Base-by-base conservation (phyloP, 1,140 invertebrate species). In the Cotesia vestalis region DNA sequence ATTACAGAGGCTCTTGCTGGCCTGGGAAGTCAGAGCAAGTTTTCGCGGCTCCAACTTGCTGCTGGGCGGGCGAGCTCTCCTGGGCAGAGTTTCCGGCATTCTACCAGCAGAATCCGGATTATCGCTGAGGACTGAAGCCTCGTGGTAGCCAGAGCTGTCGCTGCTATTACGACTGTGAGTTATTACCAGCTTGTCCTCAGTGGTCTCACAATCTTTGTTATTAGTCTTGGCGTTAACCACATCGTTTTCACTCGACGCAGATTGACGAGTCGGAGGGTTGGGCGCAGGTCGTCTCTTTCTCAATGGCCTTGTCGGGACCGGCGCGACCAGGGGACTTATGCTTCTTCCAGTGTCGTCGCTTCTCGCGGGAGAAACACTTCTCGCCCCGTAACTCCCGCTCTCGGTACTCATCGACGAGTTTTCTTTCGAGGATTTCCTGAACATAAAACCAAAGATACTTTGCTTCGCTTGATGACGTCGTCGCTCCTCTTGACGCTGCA, bases 131-230 rank as follows among this genome's bases (percentile, higher is more conserved):
- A 92, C 87, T 3, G 92, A 92, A 6, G 92, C 89, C 78, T 93
- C 92, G 80, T 93, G 92, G 79, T 93, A 93, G 1, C 92, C 93
- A 67, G 91, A 92, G 74, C 92, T 93, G 80, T 93, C 92, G 75
- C 91, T 93, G 81, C 91, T 93, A 77, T 93, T 93, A 67, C 92
- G 87, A 4, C 91, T 93, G 86, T 93, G 92, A 79, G 88, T 89
- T 53, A 90, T 89, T 34, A 89, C 84, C 34, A 83, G 82, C 46
- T 82, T 84, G 2, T 84, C 81, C 35, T 84, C 82, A n/a, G 72
- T 69, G 11, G 69, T 66, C 63, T 75, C 72, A 60, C 52, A 46
- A 8, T 46, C 11, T 46, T 46, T 46, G 6, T 46, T 46, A 46
- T 46, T 40, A 40, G 5, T 46, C 6, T 11, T 46, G 40, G 40